A percentile compares a stretch with the other conserved stretches of the same genome.
These are phyloP conservation scores for Sebastes dallii DNA, from an alignment of 2,797 vertebrate genomes.

Conservation along the genomic window DNA sequence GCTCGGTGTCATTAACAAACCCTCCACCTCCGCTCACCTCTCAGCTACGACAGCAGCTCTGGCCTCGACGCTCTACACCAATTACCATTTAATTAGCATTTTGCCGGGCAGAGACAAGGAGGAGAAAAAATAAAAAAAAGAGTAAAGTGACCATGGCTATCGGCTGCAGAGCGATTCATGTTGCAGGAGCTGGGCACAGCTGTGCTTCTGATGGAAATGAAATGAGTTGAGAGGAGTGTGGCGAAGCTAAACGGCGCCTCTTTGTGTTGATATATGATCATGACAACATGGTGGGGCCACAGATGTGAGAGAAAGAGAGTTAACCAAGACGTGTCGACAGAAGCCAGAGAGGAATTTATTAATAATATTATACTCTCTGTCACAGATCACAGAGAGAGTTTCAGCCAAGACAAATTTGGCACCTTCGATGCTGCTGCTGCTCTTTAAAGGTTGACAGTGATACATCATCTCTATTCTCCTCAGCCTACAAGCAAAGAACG, in stretches of 20 bases:
- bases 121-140: neutral
- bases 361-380: neutral
- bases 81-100: constrained; percentile 63
- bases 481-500: neutral
- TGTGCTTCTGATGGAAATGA: neutral
- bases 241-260: neutral
- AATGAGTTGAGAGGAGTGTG: neutral
- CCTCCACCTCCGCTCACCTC: constrained; percentile 45
- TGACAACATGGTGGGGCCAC: neutral
- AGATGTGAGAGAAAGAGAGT: neutral
- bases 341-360: neutral
- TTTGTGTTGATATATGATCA: neutral
- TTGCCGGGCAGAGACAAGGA: neutral
- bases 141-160: neutral
- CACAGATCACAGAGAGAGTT: neutral
- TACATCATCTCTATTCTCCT: neutral
- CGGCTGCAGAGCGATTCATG: constrained; percentile 6
- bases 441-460: neutral
- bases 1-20: constrained; percentile 55
- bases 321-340: neutral
- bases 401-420: neutral
- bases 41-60: constrained; percentile 21
- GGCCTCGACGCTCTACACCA: constrained; percentile 24
- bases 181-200: neutral
- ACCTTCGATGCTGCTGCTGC: neutral